A percentile compares a stretch with the other conserved stretches of the same genome.
Evolutionary conservation across 2,888 invertebrate species (phyloP).

Genomic region (Timema cristinae): DNA sequence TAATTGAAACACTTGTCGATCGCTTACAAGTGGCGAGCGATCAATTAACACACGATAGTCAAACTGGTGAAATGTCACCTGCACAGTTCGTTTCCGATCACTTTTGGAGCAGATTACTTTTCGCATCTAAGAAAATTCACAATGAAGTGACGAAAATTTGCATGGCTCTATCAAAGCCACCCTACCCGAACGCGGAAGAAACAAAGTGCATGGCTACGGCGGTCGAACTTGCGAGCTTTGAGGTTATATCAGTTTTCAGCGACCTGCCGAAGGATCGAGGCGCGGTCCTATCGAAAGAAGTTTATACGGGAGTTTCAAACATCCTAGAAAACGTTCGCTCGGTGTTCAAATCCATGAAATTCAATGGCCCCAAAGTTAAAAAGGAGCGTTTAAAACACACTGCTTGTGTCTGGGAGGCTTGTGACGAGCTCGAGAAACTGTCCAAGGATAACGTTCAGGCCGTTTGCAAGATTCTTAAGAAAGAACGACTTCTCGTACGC

Average conservation of each 20-base stretch:
- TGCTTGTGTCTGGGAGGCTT: conserved; percentile 31
- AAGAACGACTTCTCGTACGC: conserved; percentile 28
- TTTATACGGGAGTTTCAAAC: conserved; percentile 20
- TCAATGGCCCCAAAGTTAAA: conserved; percentile 22
- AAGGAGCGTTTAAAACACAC: conserved; percentile 27
- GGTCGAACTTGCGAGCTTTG: conserved; percentile 23
- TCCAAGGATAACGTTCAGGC: conserved; percentile 29
- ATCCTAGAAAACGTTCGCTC: conserved; percentile 18
- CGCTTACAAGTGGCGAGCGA: too few relatives aligned
- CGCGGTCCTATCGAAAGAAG: conserved; percentile 22
- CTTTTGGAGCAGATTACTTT: too few relatives aligned
- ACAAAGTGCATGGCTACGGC: conserved; percentile 17
- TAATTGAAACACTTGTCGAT: too few relatives aligned
- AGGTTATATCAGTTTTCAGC: conserved; percentile 20
- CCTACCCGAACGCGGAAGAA: conserved; percentile 20
- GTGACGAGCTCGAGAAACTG: conserved; percentile 26
- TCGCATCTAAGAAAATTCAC: conserved; percentile 19
- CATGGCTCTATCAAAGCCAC: conserved; percentile 24
- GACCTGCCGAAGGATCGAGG: conserved; percentile 27
- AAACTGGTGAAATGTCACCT: too few relatives aligned
- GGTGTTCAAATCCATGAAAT: conserved; percentile 22
- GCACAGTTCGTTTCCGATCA: too few relatives aligned
- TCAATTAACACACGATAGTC: too few relatives aligned
- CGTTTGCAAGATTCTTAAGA: conserved; percentile 24
- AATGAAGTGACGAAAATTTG: conserved; percentile 29